These are phyloP conservation scores for Arrhamphus sclerolepis DNA, from an alignment of 2,797 vertebrate species.

Conservation along the genomic window DNA sequence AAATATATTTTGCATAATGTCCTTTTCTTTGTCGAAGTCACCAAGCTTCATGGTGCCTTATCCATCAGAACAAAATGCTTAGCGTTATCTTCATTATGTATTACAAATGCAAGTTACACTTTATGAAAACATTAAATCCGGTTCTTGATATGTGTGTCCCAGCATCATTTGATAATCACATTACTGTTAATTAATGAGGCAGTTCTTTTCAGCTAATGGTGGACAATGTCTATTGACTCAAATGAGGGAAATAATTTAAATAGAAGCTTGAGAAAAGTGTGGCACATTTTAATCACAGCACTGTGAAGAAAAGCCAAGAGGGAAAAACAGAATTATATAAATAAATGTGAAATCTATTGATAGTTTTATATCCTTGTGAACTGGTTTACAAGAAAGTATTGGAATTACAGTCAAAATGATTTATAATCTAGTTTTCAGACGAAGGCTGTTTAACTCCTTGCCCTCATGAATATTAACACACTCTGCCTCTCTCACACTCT, in stretches of 20 bases:
- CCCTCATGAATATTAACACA: conserved; percentile 74
- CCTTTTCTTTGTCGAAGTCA: conserved; percentile 65
- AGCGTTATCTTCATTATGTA: conserved; percentile 63
- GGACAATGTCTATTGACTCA: conserved; percentile 56
- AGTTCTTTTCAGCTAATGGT: conserved; percentile 59
- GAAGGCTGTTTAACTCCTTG: conserved; percentile 69
- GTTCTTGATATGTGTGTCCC: conserved; percentile 49
- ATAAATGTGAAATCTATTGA: conserved; percentile 72
- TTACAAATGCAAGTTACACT: conserved; percentile 58
- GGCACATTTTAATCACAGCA: conserved; percentile 52
- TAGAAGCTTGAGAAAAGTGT: conserved; percentile 46
- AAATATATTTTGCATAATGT: conserved; percentile 69
- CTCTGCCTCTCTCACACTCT: conserved; percentile 29
- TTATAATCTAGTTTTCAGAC: conserved; percentile 74
- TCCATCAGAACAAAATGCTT: conserved; percentile 63
- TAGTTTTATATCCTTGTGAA: conserved; percentile 70
- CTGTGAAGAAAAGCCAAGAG: conserved; percentile 35
- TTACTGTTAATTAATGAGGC: conserved; percentile 69
- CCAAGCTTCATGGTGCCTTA: conserved; percentile 64
- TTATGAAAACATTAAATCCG: conserved; percentile 72
- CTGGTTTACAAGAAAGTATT: conserved; percentile 79
- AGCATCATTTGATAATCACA: conserved; percentile 60
- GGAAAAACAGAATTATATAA: conserved; percentile 65
- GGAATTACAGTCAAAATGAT: conserved; percentile 78
- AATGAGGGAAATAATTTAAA: conserved; percentile 50